Conservation (phyloP, 2,113 vertebrate genomes). For the Aspidoscelis tigris region DNA sequence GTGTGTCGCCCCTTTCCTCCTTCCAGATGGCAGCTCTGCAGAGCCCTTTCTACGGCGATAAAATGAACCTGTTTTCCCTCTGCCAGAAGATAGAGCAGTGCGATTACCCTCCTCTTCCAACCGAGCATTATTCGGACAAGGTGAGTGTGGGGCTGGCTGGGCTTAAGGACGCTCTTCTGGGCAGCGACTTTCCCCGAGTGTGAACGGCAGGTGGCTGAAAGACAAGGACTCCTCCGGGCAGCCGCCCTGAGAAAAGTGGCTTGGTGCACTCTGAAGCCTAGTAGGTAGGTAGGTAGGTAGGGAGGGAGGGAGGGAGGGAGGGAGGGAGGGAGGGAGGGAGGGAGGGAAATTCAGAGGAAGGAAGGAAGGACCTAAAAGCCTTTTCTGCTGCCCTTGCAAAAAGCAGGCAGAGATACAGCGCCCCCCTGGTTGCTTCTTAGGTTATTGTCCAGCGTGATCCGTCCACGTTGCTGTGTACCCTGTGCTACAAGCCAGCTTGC, state of each 20-base stretch:
- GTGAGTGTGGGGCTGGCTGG: conserved; percentile 54
- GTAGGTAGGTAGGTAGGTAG: not conserved
- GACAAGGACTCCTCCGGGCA: not conserved
- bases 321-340: no score
- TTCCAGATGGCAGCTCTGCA: conserved; percentile 87
- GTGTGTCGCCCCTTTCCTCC: no score
- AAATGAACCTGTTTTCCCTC: conserved; percentile 87
- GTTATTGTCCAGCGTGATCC: no score
- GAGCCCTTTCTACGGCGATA: conserved; percentile 88
- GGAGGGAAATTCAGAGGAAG: no score
- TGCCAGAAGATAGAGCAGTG: conserved; percentile 91
- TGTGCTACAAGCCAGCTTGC: not conserved
- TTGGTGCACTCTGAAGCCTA: no score
- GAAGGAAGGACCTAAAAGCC: no score
- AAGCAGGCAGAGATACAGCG: no score
- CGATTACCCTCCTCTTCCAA: conserved; percentile 84
- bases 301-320: no score
- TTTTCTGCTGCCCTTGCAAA: no score
- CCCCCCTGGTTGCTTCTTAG: no score
- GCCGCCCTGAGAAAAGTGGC: not conserved
- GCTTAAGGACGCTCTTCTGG: not conserved
- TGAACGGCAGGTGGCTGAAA: not conserved
- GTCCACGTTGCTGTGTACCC: no score
- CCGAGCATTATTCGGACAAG: conserved; percentile 87
- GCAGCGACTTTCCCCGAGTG: no score